Evolutionary conservation across 1,140 invertebrate genomes (phyloP).

Genomic region (Drosophila varians): DNA sequence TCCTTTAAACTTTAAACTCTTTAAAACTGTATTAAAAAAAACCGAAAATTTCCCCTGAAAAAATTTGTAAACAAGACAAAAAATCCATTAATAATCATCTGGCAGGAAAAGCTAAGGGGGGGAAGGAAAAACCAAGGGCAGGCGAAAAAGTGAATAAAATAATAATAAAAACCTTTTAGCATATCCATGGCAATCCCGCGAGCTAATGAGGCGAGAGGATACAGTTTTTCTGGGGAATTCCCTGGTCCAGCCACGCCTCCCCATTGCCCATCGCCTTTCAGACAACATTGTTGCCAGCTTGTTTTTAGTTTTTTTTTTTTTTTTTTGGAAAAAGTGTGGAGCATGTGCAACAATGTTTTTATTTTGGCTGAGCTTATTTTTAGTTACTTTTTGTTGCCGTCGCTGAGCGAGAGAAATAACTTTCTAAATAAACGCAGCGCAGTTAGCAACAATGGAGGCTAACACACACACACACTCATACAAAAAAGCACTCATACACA

Average conservation of each 20-base stretch:
- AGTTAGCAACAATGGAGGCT: conserved; percentile 63
- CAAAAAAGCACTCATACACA: conserved; percentile 6
- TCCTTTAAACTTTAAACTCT: neutral
- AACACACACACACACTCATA: conserved; percentile 5
- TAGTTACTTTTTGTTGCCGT: conserved; percentile 71
- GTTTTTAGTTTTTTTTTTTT: conserved; percentile 32
- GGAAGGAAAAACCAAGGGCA: neutral
- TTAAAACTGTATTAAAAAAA: neutral
- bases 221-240: conserved; percentile 3
- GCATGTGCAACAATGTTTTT: conserved; percentile 81
- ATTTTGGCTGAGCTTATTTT: conserved; percentile 75
- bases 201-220: conserved; percentile 50
- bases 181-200: conserved; percentile 36
- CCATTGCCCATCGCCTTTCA: neutral
- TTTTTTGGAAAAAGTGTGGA: conserved; percentile 26
- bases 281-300: conserved; percentile 55
- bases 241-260: neutral
- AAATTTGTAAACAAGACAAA: neutral
- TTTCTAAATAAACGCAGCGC: conserved; percentile 76
- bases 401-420: conserved; percentile 66
- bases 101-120: conserved; percentile 3
- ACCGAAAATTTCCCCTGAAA: conserved; percentile 2
- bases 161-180: conserved; percentile 54
- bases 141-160: conserved; percentile 41
- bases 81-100: conserved; percentile 48